Evolutionary conservation across 2,113 vertebrate genomes (phyloP).

Genomic region (Podarcis muralis): DNA sequence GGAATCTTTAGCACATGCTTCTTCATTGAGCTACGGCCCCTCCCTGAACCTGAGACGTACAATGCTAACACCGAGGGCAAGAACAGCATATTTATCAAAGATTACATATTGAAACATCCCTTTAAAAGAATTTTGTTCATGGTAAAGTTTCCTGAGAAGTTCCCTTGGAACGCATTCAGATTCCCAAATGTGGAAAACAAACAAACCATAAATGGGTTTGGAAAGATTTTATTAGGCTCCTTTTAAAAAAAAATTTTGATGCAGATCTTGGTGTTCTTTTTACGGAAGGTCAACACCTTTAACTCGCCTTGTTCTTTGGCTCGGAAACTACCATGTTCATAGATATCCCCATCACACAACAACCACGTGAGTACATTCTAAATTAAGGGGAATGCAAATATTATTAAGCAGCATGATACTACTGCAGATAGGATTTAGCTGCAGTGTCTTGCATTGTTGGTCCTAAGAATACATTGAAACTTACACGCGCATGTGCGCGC

Average conservation of each 20-base stretch:
- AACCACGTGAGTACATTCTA: background rate
- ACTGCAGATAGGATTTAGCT: background rate
- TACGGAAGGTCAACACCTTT: background rate
- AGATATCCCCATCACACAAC: background rate
- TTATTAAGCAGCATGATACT: background rate
- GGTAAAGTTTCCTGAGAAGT: background rate
- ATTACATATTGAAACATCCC: background rate
- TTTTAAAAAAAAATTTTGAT: slow-evolving; percentile 9
- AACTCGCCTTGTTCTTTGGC: background rate
- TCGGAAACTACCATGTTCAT: background rate
- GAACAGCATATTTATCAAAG: background rate
- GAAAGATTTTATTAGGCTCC: slow-evolving; percentile 11
- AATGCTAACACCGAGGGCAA: background rate
- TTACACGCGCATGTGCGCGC: no score
- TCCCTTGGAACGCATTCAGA: background rate
- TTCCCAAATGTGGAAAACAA: background rate
- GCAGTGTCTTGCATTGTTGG: background rate
- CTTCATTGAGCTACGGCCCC: background rate
- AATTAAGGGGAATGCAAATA: background rate
- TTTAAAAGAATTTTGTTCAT: slow-evolving; percentile 10
- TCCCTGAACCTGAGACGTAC: background rate
- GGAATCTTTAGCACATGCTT: background rate
- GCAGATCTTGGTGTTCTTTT: background rate
- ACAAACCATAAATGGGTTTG: background rate
- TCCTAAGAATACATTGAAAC: background rate